These are phyloP conservation scores for Scrobipalpa atriplicella DNA, from an alignment of 2,888 invertebrate genomes.

Conservation along the genomic window DNA sequence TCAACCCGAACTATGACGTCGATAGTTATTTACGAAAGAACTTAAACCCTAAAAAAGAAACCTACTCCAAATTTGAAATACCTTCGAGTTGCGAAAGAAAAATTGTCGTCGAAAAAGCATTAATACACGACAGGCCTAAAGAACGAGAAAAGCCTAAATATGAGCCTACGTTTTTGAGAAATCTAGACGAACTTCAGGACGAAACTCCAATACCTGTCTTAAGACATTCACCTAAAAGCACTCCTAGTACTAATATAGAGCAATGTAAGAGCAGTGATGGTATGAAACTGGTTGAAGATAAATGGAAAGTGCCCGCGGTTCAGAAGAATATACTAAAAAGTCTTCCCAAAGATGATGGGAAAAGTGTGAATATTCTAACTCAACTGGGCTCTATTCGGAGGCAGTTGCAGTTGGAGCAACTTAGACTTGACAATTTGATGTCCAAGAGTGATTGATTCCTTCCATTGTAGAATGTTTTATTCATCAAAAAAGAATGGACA, in stretches of 20 bases:
- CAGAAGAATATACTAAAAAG: constrained; percentile 83
- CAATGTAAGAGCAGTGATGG: constrained; percentile 62
- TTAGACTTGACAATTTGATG: constrained; percentile 80
- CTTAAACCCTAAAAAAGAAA: constrained; percentile 51
- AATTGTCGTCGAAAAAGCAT: constrained; percentile 48
- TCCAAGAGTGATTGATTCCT: constrained; percentile 45
- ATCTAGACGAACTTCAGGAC: constrained; percentile 39
- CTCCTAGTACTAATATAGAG: constrained; percentile 26
- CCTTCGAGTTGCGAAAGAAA: constrained; percentile 42
- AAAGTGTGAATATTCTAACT: constrained; percentile 82
- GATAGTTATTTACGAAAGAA: constrained; percentile 70
- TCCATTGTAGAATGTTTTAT: background rate
- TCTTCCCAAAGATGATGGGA: constrained; percentile 71
- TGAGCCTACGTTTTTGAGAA: constrained; percentile 39
- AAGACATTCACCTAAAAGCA: constrained; percentile 72
- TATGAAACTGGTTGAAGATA: constrained; percentile 70
- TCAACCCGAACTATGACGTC: constrained; percentile 70
- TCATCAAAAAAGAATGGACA: too few relatives aligned
- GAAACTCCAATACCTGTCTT: constrained; percentile 84
- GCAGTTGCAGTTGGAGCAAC: constrained; percentile 85
- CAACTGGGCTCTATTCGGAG: constrained; percentile 86
- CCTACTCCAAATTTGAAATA: constrained; percentile 38
- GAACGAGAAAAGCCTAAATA: constrained; percentile 37
- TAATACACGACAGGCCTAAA: constrained; percentile 48
- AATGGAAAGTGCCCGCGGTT: constrained; percentile 84